Conservation (phyloP, 2,888 invertebrate species). For the Erebia epiphron region DNA sequence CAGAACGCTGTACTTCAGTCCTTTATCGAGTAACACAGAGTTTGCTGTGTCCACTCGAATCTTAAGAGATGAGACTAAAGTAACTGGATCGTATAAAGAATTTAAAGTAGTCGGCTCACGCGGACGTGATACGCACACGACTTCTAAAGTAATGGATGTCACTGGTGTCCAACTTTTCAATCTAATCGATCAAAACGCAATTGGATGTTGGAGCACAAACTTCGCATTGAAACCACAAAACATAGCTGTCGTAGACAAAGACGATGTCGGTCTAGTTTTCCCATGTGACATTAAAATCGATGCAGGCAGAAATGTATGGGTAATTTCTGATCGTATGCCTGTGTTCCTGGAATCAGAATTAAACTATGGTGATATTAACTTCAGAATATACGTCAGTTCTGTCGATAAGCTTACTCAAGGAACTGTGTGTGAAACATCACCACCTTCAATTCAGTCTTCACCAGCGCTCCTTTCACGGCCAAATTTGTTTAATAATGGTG, state of each 20-base stretch:
- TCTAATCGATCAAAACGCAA: slow-evolving; percentile 90
- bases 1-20: slow-evolving; percentile 89
- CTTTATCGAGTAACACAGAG: slow-evolving; percentile 89
- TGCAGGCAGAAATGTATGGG: slow-evolving; percentile 88
- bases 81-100: slow-evolving; percentile 87
- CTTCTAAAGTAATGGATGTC: slow-evolving; percentile 89
- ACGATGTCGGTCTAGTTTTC: slow-evolving; percentile 89
- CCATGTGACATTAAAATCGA: slow-evolving; percentile 92
- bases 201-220: slow-evolving; percentile 91
- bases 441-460: slow-evolving; percentile 39
- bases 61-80: slow-evolving; percentile 86
- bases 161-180: slow-evolving; percentile 89
- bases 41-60: slow-evolving; percentile 90
- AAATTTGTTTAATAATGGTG: slow-evolving; percentile 18
- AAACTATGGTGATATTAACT: slow-evolving; percentile 90
- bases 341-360: slow-evolving; percentile 87
- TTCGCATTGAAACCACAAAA: slow-evolving; percentile 85
- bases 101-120: slow-evolving; percentile 86
- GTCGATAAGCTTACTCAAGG: slow-evolving; percentile 85
- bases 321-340: slow-evolving; percentile 92
- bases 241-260: slow-evolving; percentile 87
- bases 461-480: slow-evolving; percentile 15
- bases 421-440: slow-evolving; percentile 87
- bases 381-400: slow-evolving; percentile 88
- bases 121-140: slow-evolving; percentile 87